A percentile compares a stretch with the other conserved stretches of the same genome.
These are phyloP conservation scores for Poeciliopsis occidentalis DNA, from an alignment of 2,113 vertebrate species.

Conservation along the genomic window DNA sequence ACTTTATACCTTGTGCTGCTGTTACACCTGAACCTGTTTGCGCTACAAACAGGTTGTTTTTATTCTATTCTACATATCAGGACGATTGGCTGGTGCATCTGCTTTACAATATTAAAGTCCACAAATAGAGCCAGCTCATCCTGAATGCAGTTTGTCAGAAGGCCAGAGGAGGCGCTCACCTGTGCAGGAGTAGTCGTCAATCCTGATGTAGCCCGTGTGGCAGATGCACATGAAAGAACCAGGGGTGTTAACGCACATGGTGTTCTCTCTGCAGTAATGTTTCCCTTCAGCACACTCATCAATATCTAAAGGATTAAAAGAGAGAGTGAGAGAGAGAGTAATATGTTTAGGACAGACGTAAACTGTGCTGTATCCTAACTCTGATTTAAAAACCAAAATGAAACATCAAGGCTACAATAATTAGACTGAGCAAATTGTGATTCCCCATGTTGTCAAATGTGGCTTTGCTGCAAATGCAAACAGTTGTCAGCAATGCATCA, in stretches of 20 bases:
- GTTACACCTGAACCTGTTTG: no score
- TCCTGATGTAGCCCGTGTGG: constrained; percentile 93
- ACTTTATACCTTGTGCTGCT: no score
- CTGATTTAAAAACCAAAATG: not conserved
- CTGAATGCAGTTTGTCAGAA: constrained; percentile 30
- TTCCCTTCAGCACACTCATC: constrained; percentile 96
- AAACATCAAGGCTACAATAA: not conserved
- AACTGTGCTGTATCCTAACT: not conserved
- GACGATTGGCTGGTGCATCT: not conserved
- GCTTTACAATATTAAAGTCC: no score
- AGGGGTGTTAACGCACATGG: constrained; percentile 94
- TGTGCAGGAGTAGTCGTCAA: constrained; percentile 98
- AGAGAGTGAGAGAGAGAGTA: not conserved
- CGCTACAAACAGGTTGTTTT: no score
- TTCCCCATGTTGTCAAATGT: not conserved
- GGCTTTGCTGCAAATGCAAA: not conserved
- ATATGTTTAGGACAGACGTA: constrained; percentile 23
- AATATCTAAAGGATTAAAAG: constrained; percentile 82
- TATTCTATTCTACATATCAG: not conserved
- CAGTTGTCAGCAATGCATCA: not conserved
- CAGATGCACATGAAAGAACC: constrained; percentile 98
- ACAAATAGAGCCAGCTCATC: not conserved
- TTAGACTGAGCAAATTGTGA: not conserved
- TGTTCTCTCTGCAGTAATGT: constrained; percentile 97
- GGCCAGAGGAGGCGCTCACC: constrained; percentile 79